Conservation (phyloP, 2,113 vertebrate genomes). For the Cheilinus undulatus region DNA sequence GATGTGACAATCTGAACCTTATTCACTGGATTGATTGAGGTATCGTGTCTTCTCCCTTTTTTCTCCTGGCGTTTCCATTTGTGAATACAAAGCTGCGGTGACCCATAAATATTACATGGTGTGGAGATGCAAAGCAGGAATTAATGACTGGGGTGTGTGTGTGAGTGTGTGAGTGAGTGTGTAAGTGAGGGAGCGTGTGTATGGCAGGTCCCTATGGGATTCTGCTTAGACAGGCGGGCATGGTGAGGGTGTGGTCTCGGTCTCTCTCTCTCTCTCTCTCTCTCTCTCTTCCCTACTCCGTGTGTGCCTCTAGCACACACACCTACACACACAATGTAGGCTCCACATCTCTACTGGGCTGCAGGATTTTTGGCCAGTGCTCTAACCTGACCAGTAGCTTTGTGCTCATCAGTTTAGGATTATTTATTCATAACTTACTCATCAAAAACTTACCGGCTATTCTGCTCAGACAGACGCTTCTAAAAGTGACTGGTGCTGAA, state of each 20-base stretch:
- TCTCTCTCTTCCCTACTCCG: not conserved
- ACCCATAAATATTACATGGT: slow-evolving; percentile 87
- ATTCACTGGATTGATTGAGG: slow-evolving; percentile 81
- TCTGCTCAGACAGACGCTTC: slow-evolving; percentile 20
- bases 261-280: slow-evolving; percentile 32
- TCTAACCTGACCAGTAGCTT: slow-evolving; percentile 62
- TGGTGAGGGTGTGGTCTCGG: slow-evolving; percentile 70
- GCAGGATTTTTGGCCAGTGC: slow-evolving; percentile 44
- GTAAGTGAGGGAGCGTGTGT: slow-evolving; percentile 55
- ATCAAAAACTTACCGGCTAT: slow-evolving; percentile 37
- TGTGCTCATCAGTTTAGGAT: slow-evolving; percentile 25
- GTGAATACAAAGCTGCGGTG: slow-evolving; percentile 84
- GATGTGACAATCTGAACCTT: slow-evolving; percentile 76
- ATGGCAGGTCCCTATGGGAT: slow-evolving; percentile 78
- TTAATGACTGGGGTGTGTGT: slow-evolving; percentile 82
- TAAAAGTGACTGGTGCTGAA: too few species aligned
- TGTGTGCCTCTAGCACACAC: slow-evolving; percentile 5
- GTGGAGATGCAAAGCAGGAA: slow-evolving; percentile 86
- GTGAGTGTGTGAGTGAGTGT: slow-evolving; percentile 61
- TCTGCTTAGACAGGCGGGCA: slow-evolving; percentile 80
- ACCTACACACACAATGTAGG: slow-evolving; percentile 19
- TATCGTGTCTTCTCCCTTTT: slow-evolving; percentile 76
- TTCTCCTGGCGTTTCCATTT: slow-evolving; percentile 80
- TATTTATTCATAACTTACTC: slow-evolving; percentile 51
- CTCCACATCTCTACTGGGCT: slow-evolving; percentile 41